A percentile compares a stretch with the other conserved stretches of the same genome.
phyloP scores from a whole-genome alignment of 2,888 invertebrate species.

The Drosophila longiperda region DNA sequence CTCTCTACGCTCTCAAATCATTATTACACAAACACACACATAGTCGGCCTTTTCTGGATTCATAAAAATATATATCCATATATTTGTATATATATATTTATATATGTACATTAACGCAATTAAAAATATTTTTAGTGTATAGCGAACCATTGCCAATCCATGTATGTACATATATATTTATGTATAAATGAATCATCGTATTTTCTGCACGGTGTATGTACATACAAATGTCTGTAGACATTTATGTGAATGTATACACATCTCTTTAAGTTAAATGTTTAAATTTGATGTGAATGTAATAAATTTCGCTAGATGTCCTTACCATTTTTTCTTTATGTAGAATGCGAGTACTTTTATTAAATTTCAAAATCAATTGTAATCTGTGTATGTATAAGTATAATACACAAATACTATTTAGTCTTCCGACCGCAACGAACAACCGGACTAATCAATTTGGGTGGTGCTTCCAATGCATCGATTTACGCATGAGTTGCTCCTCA shows the following conservation, averaged over 20 bases:
- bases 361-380: conserved; percentile 58
- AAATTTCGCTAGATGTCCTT: conserved; percentile 33
- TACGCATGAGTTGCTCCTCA: conserved; percentile 41
- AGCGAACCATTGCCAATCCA: conserved; percentile 32
- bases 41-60: conserved; percentile 22
- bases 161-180: conserved; percentile 48
- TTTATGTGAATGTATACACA: conserved; percentile 13
- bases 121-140: conserved; percentile 55
- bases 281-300: conserved; percentile 12
- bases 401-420: conserved; percentile 68
- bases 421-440: conserved; percentile 72
- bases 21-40: conserved; percentile 9
- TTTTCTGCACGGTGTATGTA: conserved; percentile 32
- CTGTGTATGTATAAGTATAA: conserved; percentile 52
- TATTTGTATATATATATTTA: conserved; percentile 15
- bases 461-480: conserved; percentile 58
- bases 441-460: conserved; percentile 73
- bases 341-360: conserved; percentile 62
- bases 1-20: conserved; percentile 9
- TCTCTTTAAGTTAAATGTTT: neutral
- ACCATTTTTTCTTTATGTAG: conserved; percentile 60
- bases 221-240: conserved; percentile 8
- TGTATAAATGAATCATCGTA: conserved; percentile 53
- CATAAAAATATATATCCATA: conserved; percentile 27
- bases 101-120: conserved; percentile 37